Evolutionary conservation across 2,113 vertebrate species (phyloP), one percentile per base, ranked within the genome.

Genomic region (Pseudois nayaur): DNA sequence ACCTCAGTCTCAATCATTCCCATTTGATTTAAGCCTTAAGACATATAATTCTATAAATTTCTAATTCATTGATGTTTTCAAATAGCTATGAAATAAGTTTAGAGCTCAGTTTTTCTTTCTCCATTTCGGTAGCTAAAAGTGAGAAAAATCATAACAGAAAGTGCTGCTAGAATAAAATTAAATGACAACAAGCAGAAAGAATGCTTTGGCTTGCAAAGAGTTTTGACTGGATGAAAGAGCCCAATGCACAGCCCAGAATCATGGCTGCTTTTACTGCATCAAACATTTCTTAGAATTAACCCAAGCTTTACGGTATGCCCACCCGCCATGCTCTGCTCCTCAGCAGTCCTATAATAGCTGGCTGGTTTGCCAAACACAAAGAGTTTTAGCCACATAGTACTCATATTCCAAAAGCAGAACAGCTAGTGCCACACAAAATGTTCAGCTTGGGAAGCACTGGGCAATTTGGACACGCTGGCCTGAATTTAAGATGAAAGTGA

Each of bases 141-240:
- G n/a, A 96, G 57, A 96, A 95, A 91, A 89, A 57, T 45, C 29
- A 55, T 45, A 78, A 9, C 29, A 89, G 52, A 96, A 96, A 96
- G 27, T 87, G 5, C 45, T 71, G 15, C 52, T 92, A 62, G 91
- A 91, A 92, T 71, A 91, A 97, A 84, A 83, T 48, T 87, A 88
- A 87, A 19, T 81, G 33, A 95, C 57, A 83, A 67, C 74, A 93
- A 83, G 79, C 21, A 95, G 64, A 95, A 93, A 78, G 23, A 60
- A 82, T 81, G 17, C 29, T 82, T 93, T 91, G 43, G 64, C 17
- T 91, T 82, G 31, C 48, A 87, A 93, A 89, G 17, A 89, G 19
- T 55, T 94, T 94, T 54, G 33, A 85, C 54, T 86, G 4, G 52
- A 89, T 93, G 36, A 94, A 92, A 88, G 29, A 45, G 40, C 14